A percentile compares a stretch with the other conserved stretches of the same genome.
Evolutionary conservation across 2,888 invertebrate species (phyloP).

Genomic region (Lymantria monacha): DNA sequence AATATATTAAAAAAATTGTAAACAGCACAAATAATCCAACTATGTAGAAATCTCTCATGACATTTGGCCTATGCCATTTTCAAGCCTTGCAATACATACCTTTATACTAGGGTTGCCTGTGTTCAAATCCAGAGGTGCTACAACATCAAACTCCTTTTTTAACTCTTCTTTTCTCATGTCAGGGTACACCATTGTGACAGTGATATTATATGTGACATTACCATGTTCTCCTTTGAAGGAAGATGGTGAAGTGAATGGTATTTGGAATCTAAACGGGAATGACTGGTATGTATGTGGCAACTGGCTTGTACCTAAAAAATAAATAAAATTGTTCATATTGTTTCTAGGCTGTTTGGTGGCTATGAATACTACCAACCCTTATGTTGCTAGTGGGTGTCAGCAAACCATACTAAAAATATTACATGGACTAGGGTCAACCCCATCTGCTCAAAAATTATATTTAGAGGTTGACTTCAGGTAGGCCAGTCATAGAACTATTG

Average conservation of each 20-base stretch:
- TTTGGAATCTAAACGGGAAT: slow-evolving; percentile 51
- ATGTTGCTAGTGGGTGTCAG: not conserved
- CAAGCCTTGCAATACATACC: slow-evolving; percentile 18
- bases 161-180: slow-evolving; percentile 34
- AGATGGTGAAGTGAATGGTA: slow-evolving; percentile 55
- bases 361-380: no score
- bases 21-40: no score
- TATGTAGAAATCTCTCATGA: no score
- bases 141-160: slow-evolving; percentile 42
- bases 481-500: no score
- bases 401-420: not conserved
- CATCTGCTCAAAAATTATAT: no score
- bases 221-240: slow-evolving; percentile 49
- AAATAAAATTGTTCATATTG: not conserved
- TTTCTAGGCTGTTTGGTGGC: no score
- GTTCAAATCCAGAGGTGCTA: slow-evolving; percentile 58
- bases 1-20: no score
- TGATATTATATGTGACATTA: slow-evolving; percentile 41
- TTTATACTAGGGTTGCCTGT: slow-evolving; percentile 38
- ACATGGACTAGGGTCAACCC: no score
- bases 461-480: no score
- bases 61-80: no score
- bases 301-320: slow-evolving; percentile 37
- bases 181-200: slow-evolving; percentile 39
- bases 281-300: slow-evolving; percentile 43